phyloP scores from a whole-genome alignment of 2,888 invertebrate species.

The Helobdella robusta region DNA sequence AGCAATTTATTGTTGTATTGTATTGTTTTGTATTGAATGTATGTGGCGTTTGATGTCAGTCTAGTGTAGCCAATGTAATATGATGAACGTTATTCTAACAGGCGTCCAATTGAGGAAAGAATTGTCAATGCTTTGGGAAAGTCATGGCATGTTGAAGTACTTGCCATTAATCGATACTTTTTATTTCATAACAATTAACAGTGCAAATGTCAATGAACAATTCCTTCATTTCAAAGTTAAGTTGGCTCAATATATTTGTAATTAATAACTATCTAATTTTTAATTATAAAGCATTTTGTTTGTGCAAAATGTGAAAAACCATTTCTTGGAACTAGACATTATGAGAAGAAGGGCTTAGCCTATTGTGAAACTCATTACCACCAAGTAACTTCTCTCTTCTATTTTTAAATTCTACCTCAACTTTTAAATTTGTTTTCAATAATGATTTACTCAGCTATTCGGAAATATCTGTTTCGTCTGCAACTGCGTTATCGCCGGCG shows the following conservation, averaged over 20 bases:
- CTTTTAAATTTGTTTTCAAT: neutral
- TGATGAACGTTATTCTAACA: no score
- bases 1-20: neutral
- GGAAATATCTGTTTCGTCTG: slow-evolving; percentile 97
- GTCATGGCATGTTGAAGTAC: slow-evolving; percentile 49
- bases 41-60: neutral
- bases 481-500: slow-evolving; percentile 92
- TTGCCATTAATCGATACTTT: no score
- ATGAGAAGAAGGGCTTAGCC: slow-evolving; percentile 89
- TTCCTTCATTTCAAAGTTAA: no score
- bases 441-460: slow-evolving; percentile 63
- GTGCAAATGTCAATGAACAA: no score
- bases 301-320: slow-evolving; percentile 99
- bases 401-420: neutral
- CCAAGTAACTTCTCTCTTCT: slow-evolving; percentile 43
- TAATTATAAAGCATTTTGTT: slow-evolving; percentile 89
- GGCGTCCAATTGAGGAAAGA: slow-evolving; percentile 94
- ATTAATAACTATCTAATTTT: no score
- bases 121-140: slow-evolving; percentile 85
- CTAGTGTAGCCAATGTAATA: no score
- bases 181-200: no score
- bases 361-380: slow-evolving; percentile 99
- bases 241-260: no score
- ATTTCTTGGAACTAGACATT: slow-evolving; percentile 95
- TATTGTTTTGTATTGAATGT: neutral